Evolutionary conservation across 2,797 vertebrate genomes (phyloP).

Genomic region (Agapornis canus): DNA sequence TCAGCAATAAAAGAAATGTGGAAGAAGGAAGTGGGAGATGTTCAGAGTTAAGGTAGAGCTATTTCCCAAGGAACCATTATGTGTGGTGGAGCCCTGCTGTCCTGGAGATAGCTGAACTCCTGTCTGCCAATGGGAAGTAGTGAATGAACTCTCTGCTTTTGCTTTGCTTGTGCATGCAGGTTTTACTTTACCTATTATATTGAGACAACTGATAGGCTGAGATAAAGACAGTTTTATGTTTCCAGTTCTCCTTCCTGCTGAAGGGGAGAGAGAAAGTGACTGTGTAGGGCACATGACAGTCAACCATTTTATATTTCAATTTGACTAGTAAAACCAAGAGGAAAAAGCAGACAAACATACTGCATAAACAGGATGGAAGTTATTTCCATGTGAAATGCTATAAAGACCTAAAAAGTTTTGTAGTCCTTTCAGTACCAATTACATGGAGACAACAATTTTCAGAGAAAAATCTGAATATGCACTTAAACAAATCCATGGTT

Average conservation of each 20-base stretch:
- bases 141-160: background rate
- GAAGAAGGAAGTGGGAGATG: accelerated
- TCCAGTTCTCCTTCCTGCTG: background rate
- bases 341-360: background rate
- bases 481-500: background rate
- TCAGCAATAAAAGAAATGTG: background rate
- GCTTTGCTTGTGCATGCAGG: background rate
- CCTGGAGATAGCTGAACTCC: background rate
- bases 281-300: background rate
- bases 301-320: background rate
- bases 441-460: background rate
- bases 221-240: background rate
- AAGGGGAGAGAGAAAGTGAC: background rate
- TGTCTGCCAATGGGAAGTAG: background rate
- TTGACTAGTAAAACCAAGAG: background rate
- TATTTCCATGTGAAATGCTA: background rate
- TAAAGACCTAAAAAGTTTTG: background rate
- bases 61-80: accelerated
- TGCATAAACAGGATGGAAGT: background rate
- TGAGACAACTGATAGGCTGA: background rate
- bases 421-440: background rate
- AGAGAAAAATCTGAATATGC: background rate
- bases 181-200: background rate
- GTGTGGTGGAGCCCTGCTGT: accelerated
- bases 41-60: background rate